A percentile compares a stretch with the other conserved stretches of the same genome.
phyloP scores from a whole-genome alignment of 35 echinoderm and acorn worm genomes.

The Ophiothrix spiculata region DNA sequence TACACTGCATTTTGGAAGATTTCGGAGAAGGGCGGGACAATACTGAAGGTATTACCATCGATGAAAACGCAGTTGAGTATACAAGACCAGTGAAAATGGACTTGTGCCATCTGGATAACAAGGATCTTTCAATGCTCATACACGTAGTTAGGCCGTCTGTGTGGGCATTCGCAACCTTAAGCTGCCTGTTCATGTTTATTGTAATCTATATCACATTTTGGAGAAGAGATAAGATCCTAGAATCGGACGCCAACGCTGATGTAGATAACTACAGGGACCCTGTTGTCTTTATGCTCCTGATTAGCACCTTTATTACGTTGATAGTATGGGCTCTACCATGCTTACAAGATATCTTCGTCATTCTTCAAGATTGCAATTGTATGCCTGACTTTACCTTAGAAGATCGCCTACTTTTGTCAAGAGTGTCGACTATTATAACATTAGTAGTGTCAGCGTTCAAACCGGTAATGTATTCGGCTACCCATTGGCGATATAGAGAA shows the following conservation, averaged over 20 bases:
- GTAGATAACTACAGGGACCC: not conserved
- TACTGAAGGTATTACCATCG: not conserved
- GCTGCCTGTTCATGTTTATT: not conserved
- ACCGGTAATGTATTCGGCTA: not conserved
- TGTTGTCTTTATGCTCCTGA: not conserved
- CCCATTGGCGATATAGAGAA: slow-evolving; percentile 1
- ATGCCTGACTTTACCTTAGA: not conserved
- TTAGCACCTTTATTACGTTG: not conserved
- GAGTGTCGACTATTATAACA: not conserved
- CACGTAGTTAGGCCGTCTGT: not conserved
- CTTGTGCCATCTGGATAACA: not conserved
- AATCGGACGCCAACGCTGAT: not conserved
- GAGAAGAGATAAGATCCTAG: not conserved
- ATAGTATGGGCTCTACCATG: not conserved
- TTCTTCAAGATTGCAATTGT: not conserved
- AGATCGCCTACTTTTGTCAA: not conserved
- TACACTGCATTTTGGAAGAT: not conserved
- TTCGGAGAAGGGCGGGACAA: not conserved
- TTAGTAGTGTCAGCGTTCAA: not conserved
- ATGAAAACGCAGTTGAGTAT: too few relatives aligned
- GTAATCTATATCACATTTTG: slow-evolving; percentile 2
- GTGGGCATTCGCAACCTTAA: not conserved
- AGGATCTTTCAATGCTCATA: not conserved
- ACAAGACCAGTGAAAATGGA: not conserved
- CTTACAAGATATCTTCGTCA: not conserved